Evolutionary conservation across 1,140 invertebrate species (phyloP).

Genomic region (Pogonus chalceus): DNA sequence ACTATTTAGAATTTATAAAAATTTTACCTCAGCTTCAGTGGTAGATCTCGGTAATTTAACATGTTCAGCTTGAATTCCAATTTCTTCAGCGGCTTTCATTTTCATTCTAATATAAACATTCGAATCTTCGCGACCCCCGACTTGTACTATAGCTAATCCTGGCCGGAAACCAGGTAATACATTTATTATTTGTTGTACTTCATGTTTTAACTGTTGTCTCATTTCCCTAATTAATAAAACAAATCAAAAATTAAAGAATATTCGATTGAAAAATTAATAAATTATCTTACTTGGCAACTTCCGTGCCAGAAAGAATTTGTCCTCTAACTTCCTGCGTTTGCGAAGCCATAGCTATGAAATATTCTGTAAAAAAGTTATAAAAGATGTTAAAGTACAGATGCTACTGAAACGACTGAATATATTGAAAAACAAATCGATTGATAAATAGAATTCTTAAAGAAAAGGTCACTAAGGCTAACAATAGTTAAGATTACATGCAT

Average conservation of each 20-base stretch:
- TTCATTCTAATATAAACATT: conserved; percentile 99
- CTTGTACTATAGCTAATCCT: conserved; percentile 75
- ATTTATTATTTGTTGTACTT: conserved; percentile 52
- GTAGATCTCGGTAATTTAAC: conserved; percentile 70
- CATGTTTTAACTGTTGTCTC: conserved; percentile 51
- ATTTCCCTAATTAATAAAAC: conserved; percentile 54
- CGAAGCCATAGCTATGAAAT: conserved; percentile 1
- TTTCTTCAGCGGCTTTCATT: conserved; percentile 81
- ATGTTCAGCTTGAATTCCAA: conserved; percentile 80
- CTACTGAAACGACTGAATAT: neutral
- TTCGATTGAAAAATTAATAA: neutral
- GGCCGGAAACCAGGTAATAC: conserved; percentile 56
- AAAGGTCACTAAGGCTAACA: neutral
- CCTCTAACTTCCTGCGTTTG: conserved; percentile 24
- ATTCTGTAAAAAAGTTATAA: neutral
- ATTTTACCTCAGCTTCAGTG: conserved; percentile 75
- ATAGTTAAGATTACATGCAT: neutral
- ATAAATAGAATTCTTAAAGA: neutral
- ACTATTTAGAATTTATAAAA: too few relatives aligned
- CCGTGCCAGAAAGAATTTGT: conserved; percentile 51
- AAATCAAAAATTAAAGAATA: conserved; percentile 8
- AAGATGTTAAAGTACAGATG: neutral
- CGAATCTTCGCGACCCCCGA: conserved; percentile 93
- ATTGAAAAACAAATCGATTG: neutral
- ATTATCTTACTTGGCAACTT: conserved; percentile 47